Conservation (phyloP, 2,797 vertebrate species). For the Merluccius polli region DNA sequence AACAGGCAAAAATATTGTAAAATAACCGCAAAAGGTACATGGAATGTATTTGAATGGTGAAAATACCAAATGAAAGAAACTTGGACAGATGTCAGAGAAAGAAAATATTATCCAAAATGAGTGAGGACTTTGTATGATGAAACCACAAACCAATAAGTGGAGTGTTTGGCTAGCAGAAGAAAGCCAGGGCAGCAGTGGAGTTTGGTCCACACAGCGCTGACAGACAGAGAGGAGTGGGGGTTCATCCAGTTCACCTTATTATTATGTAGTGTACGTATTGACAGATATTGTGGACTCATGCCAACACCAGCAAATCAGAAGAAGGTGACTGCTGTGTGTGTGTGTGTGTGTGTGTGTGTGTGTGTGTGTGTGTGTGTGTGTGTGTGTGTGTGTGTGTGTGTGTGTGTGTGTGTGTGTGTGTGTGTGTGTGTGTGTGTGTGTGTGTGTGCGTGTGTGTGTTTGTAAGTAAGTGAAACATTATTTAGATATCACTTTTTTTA, state of each 20-base stretch:
- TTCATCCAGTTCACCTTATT: background rate
- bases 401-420: conserved; percentile 5
- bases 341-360: background rate
- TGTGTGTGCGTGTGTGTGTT: background rate
- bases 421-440: conserved; percentile 4
- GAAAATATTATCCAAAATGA: background rate
- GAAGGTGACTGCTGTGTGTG: background rate
- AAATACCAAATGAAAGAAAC: background rate
- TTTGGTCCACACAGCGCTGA: background rate
- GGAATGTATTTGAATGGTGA: background rate
- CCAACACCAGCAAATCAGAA: background rate
- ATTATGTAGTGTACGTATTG: background rate
- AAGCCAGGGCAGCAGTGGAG: background rate
- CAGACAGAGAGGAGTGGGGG: background rate
- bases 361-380: conserved; percentile 1
- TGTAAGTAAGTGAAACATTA: too few species aligned
- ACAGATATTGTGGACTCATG: background rate
- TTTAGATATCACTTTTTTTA: too few species aligned
- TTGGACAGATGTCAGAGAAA: background rate
- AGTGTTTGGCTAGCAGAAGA: background rate
- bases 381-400: conserved; percentile 2
- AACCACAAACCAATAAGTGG: background rate
- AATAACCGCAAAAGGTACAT: background rate
- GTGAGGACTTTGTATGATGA: background rate
- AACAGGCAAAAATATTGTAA: background rate